These are phyloP conservation scores for Pseudocheirus occidentalis DNA, from an alignment of 2,797 vertebrate genomes.

Conservation along the genomic window DNA sequence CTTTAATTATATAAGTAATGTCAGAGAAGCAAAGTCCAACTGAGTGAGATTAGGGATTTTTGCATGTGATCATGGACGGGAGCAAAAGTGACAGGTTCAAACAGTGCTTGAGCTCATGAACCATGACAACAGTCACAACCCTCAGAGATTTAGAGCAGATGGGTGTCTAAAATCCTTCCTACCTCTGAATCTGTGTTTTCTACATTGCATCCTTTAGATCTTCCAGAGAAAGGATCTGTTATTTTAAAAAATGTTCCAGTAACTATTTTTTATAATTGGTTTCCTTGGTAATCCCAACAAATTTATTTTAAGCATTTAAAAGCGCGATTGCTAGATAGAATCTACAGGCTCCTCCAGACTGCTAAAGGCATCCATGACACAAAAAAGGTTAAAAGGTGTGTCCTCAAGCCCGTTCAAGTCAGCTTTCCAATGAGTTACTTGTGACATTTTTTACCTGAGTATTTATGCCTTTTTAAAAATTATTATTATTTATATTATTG, in stretches of 20 bases:
- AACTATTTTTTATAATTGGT: background rate
- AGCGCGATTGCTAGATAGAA: background rate
- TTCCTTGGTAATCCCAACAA: background rate
- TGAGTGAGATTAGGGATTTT: background rate
- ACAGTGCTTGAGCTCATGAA: background rate
- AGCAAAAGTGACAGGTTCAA: background rate
- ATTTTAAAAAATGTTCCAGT: background rate
- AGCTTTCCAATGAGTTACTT: background rate
- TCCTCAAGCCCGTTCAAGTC: background rate
- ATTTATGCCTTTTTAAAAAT: background rate
- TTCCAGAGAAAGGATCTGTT: background rate
- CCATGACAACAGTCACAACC: background rate
- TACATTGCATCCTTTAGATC: background rate
- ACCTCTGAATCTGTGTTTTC: background rate
- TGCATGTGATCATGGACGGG: background rate
- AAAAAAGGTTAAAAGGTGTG: background rate
- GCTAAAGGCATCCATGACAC: background rate
- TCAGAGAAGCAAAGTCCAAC: background rate
- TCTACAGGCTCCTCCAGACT: background rate
- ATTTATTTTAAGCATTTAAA: background rate
- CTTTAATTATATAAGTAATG: background rate
- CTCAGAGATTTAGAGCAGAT: background rate
- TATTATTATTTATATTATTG: no score
- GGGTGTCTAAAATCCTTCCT: background rate
- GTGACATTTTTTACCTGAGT: background rate